Conservation (phyloP, 2,797 vertebrate species). For the Loris lydekkerianus region DNA sequence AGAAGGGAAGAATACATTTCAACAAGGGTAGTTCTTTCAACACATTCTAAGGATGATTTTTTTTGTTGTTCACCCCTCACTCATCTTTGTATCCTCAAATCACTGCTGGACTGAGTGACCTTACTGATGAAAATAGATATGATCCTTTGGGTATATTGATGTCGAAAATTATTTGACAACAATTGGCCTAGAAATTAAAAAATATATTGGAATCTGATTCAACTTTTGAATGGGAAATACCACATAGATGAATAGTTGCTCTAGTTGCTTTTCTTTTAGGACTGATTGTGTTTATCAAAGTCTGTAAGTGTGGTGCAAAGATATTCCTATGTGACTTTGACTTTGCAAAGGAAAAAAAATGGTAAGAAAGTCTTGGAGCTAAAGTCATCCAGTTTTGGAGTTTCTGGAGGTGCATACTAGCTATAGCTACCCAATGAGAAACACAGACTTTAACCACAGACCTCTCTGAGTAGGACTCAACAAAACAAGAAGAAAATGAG, state of each 20-base stretch:
- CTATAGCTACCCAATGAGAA: neutral
- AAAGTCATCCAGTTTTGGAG: neutral
- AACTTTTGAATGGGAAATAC: neutral
- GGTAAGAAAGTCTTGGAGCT: neutral
- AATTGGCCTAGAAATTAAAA: neutral
- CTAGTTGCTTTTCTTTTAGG: neutral
- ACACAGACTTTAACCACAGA: neutral
- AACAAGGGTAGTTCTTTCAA: neutral
- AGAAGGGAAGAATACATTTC: neutral
- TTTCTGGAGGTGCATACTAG: neutral
- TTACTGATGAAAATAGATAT: neutral
- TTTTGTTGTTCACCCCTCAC: neutral
- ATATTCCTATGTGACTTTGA: neutral
- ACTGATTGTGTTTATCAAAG: neutral
- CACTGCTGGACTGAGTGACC: neutral
- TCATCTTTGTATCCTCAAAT: neutral
- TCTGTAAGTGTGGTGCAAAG: neutral
- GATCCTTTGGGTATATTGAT: neutral
- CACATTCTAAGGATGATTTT: neutral
- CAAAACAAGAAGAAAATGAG: neutral
- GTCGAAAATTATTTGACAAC: neutral
- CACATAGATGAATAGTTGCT: neutral
- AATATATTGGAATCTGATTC: neutral
- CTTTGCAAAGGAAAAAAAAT: conserved; percentile 19
- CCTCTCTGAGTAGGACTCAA: neutral